Conservation (phyloP, 2,113 vertebrate species). For the Labeo rohita region DNA sequence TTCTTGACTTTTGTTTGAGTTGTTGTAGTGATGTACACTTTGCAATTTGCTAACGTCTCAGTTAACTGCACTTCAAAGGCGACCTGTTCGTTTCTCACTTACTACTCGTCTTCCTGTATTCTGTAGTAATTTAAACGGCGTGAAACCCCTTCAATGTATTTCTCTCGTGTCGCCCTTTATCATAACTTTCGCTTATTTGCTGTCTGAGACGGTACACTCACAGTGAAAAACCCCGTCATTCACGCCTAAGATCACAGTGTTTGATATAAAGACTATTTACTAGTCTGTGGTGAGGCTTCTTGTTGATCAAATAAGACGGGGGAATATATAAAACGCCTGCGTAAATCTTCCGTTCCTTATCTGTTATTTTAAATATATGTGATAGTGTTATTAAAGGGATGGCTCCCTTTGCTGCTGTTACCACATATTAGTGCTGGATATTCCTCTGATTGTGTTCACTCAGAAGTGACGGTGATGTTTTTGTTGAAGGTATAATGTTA, state of each 20-base stretch:
- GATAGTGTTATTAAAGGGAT: neutral
- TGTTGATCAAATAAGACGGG: neutral
- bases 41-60: neutral
- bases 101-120: neutral
- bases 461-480: neutral
- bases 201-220: neutral
- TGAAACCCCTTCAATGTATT: neutral
- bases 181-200: constrained; percentile 8
- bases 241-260: constrained; percentile 1
- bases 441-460: neutral
- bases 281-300: neutral
- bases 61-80: neutral
- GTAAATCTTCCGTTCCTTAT: neutral
- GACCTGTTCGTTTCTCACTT: neutral
- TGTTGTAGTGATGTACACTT: neutral
- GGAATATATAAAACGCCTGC: neutral
- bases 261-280: neutral
- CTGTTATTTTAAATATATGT: neutral
- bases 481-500: neutral
- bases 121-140: neutral
- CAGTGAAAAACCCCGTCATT: neutral
- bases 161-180: neutral
- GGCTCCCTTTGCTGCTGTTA: neutral
- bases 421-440: neutral
- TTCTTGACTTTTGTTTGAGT: constrained; percentile 5